Conservation (phyloP, 2,888 invertebrate genomes). For the Dendrolimus houi region DNA sequence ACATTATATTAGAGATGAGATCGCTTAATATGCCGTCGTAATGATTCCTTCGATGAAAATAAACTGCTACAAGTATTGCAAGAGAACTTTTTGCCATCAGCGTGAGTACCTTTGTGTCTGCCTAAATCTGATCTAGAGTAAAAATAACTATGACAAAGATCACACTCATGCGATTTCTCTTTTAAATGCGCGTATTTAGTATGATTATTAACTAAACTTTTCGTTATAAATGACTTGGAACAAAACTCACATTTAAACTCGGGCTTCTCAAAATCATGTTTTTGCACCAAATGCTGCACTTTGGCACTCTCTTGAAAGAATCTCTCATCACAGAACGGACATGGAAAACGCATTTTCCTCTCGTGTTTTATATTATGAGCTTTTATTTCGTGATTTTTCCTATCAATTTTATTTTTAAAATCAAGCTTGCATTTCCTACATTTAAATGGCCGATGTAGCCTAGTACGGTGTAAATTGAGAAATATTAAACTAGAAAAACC, state of each 20-base stretch:
- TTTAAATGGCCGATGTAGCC: conserved; percentile 34
- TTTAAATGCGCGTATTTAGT: conserved; percentile 55
- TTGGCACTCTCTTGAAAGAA: conserved; percentile 45
- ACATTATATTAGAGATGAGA: conserved; percentile 28
- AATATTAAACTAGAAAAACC: conserved; percentile 55
- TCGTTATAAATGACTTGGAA: conserved; percentile 46
- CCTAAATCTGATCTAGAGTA: conserved; percentile 51
- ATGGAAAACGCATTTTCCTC: conserved; percentile 41
- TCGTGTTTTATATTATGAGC: conserved; percentile 23
- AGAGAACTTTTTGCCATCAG: conserved; percentile 45
- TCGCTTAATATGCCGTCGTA: conserved; percentile 50
- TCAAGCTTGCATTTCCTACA: conserved; percentile 37
- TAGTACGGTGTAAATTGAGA: conserved; percentile 46
- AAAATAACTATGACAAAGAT: conserved; percentile 48
- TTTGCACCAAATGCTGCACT: conserved; percentile 34
- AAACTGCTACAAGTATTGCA: conserved; percentile 41
- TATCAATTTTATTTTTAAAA: conserved; percentile 27
- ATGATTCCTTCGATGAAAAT: conserved; percentile 54
- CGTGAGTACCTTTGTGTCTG: conserved; percentile 51
- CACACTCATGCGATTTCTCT: conserved; percentile 51
- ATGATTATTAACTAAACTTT: conserved; percentile 53
- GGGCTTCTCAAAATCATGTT: conserved; percentile 42
- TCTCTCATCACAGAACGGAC: conserved; percentile 40
- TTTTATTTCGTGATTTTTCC: conserved; percentile 20
- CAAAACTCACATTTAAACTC: conserved; percentile 47